Evolutionary conservation across 2,113 vertebrate genomes (phyloP).

Genomic region (Opisthocomus hoazin): DNA sequence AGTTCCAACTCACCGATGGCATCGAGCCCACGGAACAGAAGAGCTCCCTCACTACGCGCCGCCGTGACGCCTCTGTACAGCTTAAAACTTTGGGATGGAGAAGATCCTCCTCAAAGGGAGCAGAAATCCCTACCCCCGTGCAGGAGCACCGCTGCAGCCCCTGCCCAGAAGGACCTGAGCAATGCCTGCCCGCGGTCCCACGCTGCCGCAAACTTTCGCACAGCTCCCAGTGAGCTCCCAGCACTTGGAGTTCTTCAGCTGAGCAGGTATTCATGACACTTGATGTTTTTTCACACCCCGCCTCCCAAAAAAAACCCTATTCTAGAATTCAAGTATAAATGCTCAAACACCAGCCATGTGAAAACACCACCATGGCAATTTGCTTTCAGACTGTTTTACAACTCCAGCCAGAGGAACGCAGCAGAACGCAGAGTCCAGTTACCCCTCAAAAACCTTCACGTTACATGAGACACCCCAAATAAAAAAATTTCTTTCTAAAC

Average conservation of each 20-base stretch:
- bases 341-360: background rate
- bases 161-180: background rate
- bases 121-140: fast-evolving
- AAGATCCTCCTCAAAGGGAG: fast-evolving
- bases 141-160: background rate
- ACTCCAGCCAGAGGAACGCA: background rate
- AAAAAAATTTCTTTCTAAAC: background rate
- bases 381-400: background rate
- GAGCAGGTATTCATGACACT: too few species aligned
- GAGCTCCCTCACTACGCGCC: background rate
- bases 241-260: background rate
- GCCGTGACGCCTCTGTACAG: background rate
- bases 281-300: too few species aligned
- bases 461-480: background rate
- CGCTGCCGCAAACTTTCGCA: background rate
- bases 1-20: background rate
- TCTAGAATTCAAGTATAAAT: background rate
- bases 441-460: background rate
- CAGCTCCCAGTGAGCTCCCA: fast-evolving
- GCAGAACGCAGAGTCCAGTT: background rate
- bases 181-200: background rate
- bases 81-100: background rate
- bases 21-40: fast-evolving
- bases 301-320: too few species aligned
- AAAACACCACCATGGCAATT: fast-evolving